Base-by-base conservation (phyloP, 2,888 invertebrate genomes). In the Ormyrus pomaceus region DNA sequence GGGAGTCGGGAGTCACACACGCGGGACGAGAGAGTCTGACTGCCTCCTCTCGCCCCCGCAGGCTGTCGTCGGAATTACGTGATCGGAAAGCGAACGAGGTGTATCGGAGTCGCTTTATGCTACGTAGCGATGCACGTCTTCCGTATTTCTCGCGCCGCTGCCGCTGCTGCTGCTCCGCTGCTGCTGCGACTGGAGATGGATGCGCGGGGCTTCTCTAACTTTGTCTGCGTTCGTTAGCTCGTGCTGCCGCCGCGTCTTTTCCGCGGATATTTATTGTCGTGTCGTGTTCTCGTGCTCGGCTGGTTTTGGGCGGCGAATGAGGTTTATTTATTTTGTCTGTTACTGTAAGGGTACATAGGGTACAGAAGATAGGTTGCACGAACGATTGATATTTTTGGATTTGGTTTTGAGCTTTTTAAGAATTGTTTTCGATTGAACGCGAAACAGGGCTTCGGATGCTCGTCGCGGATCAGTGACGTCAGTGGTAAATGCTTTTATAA, bases 11-110 rank as follows among this genome's bases (percentile, higher is more conserved):
- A 48, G 46, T 48, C 65, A 65, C n/a, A 53, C 46, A n/a, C 11
- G 11, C 11, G 50, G 5, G 48, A 7, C n/a, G 19, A 53, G 19
- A 9, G 76, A 48, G 55, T 69, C 69, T 55, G 13, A 50, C 55
- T 68, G 48, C 46, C 34, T 34, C 77, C 62, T 73, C 48, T 74
- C 34, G 34, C 0, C 34, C 34, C 34, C 34, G 34, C 34, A 34
- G 34, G 34, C 34, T 34, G 34, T 34, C 79, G 62, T 8, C 59
- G 68, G 68, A 73, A 62, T 73, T 79, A 79, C 79, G 79, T 79
- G 79, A 79, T 79, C 79, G 79, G 79, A 79, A 79, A 79, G 74
- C 79, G 50, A 73, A 64, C 4, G 7, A 7, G 10, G 45, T 11
- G 46, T 51, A 7, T 6, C 9, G 19, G 58, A 19, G n/a, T 50